Base-by-base conservation (phyloP, 2,113 vertebrate species). In the Neolamprologus sp. region DNA sequence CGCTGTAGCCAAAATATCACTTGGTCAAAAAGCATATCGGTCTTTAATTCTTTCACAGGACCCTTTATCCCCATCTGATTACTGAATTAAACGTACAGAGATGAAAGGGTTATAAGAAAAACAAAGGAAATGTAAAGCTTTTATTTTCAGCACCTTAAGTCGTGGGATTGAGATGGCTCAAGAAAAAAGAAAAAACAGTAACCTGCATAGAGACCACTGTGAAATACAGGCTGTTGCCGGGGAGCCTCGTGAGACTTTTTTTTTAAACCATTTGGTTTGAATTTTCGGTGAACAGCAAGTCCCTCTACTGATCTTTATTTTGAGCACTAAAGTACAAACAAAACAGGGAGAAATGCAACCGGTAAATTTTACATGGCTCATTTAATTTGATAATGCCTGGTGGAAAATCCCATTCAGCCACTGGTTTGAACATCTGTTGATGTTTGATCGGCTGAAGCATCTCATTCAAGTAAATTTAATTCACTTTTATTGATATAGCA, bases 261-360 rank as follows among this genome's bases (percentile, higher is more conserved):
- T 55, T 57, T n/a, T 58, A 40, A 58, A 78, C 30, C 28, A 90
- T 94, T 94, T 91, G 83, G 86, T 92, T 93, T 89, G 81, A 92
- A 87, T 90, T 90, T 86, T 89, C 84, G 87, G 84, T 90, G 83
- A 94, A 86, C 88, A 90, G 53, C 82, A 89, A 65, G 55, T 57
- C 80, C 42, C 35, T 88, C 83, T 88, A 87, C 91, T 85, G 78
- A 88, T 88, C 88, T 91, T 90, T 92, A 93, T 93, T 91, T 86
- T 45, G 89, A 84, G 30, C 51, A 84, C 78, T 82, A 26, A 89
- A 95, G 88, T 75, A 84, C 82, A 81, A 91, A 87, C 82, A 81
- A 84, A 80, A 42, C 80, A 30, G 57, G 71, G 33, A 26, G 45
- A 87, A 30, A 49, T 78, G 53, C 82, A 92, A 82, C 71, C 40